Base-by-base conservation (phyloP, 2,888 invertebrate species). In the Oeneis ivallda region DNA sequence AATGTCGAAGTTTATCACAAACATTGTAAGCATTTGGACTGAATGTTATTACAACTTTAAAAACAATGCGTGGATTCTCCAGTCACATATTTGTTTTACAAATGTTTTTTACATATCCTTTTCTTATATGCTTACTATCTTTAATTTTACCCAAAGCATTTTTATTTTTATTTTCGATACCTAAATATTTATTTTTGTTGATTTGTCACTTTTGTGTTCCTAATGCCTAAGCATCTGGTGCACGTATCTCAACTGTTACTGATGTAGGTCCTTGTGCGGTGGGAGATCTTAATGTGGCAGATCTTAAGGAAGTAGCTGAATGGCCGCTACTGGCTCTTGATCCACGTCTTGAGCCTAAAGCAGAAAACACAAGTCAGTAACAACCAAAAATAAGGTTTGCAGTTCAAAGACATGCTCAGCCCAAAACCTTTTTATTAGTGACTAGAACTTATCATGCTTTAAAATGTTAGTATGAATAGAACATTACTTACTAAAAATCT, bases 251-350 rank as follows among this genome's bases (percentile, higher is more conserved):
- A 64, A 96, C 95, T 71, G 95, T 96, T 70, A 96, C 95, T 79
- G 91, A 91, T 15, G 91, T 89, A 1, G 91, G 92, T 47, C 91
- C 90, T 0, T 87, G 83, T 0, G 87, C 76, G 13, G 87, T 91
- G 1, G 88, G 91, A 13, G 89, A 91, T 47, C 83, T 84, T 17
- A 84, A 86, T 74, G 80, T 94, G 69, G 94, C 94, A 65, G 95
- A 95, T 76, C 94, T 93, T 73, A 94, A 86, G 34, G 96, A 96
- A 26, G 94, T 93, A 60, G 94, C 95, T n/a, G 96, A 96, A 64
- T 95, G 95, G 75, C 95, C 96, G 81, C 96, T 96, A 84, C 95
- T 95, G 58, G 94, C 94, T 80, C 95, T 94, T 69, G 96, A 96
- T 69, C 95, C 96, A 69, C 96, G 94, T 71, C 95, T 93, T 73